Base-by-base conservation (phyloP, 2,888 invertebrate species). In the Catocala sponsa region DNA sequence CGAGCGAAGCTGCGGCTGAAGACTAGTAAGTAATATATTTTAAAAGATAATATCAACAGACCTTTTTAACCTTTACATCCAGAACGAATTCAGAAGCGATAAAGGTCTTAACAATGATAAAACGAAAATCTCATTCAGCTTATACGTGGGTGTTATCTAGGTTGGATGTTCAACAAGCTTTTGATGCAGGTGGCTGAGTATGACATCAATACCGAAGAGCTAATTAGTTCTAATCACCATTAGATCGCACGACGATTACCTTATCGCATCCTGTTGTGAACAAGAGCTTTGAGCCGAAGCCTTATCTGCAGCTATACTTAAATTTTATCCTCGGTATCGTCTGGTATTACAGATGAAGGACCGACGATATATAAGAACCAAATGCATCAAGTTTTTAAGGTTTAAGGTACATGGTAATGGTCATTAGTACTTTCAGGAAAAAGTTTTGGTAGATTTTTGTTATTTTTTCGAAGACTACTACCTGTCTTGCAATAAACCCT, bases 181-280 rank as follows among this genome's bases (percentile, higher is more conserved):
- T 51, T 62, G 56, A 59, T 55, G 61, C 52, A 48, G 32, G 55
- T 46, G 55, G 47, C n/a, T 59, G 15, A 46, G 9, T 11, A 51
- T 61, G 43, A 35, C 49, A 47, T 55, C 42, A 55, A 6, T 49
- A 53, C 41, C 48, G 50, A 38, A 42, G 47, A 68, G 55, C 52
- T 59, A 66, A 66, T 74, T 67, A 72, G 62, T 71, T 68, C 61
- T 15, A 61, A 61, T 59, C 12, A 63, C 48, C 53, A 59, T 72
- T 66, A 65, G 57, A 69, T 72, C 56, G 25, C 53, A 47, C 25
- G 25, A 25, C 6, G 62, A 63, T 74, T 63, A 64, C 52, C 59
- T 74, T 72, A 74, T 77, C 69, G 49, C 61, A 72, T 68, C 72
- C 78, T 63, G 68, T 66, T 44, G 63, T 63, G 63, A 66, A 63